Evolutionary conservation across 2,888 invertebrate genomes (phyloP), one percentile per base, ranked within the genome.

Genomic region (Aporophyla lueneburgensis): DNA sequence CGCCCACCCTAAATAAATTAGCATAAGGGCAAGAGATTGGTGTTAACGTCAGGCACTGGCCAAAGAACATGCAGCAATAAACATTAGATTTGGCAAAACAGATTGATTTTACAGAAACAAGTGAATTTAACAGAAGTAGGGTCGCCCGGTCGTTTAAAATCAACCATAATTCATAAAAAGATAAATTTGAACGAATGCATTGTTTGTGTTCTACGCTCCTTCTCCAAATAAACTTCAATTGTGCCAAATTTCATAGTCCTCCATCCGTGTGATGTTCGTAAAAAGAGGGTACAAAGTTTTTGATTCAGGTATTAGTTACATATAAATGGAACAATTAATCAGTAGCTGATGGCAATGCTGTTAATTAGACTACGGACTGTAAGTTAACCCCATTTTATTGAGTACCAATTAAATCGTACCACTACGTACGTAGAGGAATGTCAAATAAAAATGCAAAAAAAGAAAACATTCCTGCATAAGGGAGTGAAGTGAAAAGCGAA

Each of bases 301-400:
- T 33, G 2, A 33, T 33, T 33, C 33, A 33, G 2, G 33, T 33
- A 33, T 33, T 33, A 33, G 33, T 2, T 33, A 33, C 2, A 3
- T 78, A 40, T 59, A 40, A 51, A 67, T 80, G 67, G 5, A 56
- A 59, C 21, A 49, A 68, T 75, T 67, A 71, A 63, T n/a, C 40
- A 66, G 65, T 69, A 70, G 49, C n/a, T 76, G 58, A 74, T 74
- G 46, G 71, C 19, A 59, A 71, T 63, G 49, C 65, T 71, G 66
- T 62, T 81, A 84, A 86, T 83, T 86, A 85, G 70, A 76, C 51
- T 70, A 59, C 43, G 40, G 56, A 75, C 69, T 53, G 58, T 74
- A 83, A 76, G 74, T 80, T 83, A 43, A 49, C 1, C 14, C 24
- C 16, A 24, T 74, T 49, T 76, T 40, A 19, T 40, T 24, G 27